Percentiles rank a stretch among this genome's conserved stretches.
Evolutionary conservation across 2,113 vertebrate genomes (phyloP).

Genomic region (Gymnogyps californianus): DNA sequence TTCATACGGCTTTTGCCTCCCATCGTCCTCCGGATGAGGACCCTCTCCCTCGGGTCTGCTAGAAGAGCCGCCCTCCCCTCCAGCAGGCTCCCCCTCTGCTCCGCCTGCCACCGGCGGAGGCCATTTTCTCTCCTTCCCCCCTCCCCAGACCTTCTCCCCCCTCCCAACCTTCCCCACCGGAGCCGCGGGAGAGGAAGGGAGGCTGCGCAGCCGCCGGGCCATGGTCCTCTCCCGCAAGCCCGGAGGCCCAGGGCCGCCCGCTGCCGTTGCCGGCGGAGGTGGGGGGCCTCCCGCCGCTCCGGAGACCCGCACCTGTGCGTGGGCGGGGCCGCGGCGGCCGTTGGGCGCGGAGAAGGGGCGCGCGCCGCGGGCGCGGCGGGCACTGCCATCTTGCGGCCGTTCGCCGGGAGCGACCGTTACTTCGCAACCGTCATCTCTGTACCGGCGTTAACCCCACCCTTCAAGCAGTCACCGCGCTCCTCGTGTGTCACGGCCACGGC

Average conservation of each 20-base stretch:
- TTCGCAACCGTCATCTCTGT: background rate
- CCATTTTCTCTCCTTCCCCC: background rate
- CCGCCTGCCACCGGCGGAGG: background rate
- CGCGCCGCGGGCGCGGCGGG: background rate
- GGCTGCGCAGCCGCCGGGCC: too few species aligned
- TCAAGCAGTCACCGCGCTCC: background rate
- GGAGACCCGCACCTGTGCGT: fast-evolving
- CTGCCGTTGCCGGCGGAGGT: background rate
- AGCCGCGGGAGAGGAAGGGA: too few species aligned
- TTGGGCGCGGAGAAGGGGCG: background rate
- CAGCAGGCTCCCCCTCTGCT: background rate
- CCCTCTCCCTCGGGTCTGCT: background rate
- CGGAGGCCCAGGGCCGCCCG: too few species aligned
- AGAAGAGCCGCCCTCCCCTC: background rate
- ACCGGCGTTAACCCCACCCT: fast-evolving
- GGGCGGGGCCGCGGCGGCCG: background rate
- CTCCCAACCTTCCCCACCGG: background rate
- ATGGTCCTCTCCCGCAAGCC: fast-evolving
- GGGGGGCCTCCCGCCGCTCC: fast-evolving
- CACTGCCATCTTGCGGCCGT: constrained; percentile 18
- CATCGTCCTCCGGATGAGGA: fast-evolving
- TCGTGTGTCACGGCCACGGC: fast-evolving
- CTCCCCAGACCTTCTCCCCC: background rate
- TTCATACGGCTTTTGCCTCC: fast-evolving
- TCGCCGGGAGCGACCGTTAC: background rate